These are phyloP conservation scores for Amazona guildingii DNA, from an alignment of 2,113 vertebrate species.

Conservation along the genomic window DNA sequence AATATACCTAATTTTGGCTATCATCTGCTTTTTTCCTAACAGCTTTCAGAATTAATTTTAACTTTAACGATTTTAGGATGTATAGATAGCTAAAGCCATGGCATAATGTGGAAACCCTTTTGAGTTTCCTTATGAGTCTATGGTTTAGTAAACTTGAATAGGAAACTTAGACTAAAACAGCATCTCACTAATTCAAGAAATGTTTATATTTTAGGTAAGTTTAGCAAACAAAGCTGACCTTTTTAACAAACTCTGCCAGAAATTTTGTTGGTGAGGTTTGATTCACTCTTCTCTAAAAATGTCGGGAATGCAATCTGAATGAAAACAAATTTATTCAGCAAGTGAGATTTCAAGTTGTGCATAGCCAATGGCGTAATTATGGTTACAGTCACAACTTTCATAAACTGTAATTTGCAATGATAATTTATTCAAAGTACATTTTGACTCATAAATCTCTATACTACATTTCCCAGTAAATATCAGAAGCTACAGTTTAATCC, in stretches of 20 bases:
- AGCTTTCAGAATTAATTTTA: conserved; percentile 1
- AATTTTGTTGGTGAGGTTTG: background rate
- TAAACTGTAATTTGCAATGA: conserved; percentile 39
- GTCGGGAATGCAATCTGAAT: background rate
- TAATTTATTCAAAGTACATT: conserved; percentile 41
- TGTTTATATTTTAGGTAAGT: conserved; percentile 29
- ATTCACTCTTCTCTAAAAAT: conserved; percentile 24
- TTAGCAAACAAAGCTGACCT: conserved; percentile 35
- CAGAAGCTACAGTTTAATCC: conserved; percentile 12
- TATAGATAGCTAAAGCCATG: background rate
- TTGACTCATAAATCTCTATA: background rate
- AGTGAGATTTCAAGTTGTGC: conserved; percentile 25
- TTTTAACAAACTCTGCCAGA: conserved; percentile 22
- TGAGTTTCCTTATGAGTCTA: background rate
- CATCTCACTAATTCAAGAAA: conserved; percentile 11
- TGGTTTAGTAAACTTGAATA: background rate
- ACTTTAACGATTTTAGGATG: background rate
- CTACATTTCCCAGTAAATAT: background rate
- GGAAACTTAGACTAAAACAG: conserved; percentile 24
- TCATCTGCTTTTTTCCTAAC: background rate
- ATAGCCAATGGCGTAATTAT: conserved; percentile 18
- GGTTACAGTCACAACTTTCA: conserved; percentile 11
- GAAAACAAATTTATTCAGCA: conserved; percentile 55
- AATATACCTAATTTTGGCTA: background rate
- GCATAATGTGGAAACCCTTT: background rate